Conservation (phyloP, 64 coral and sea anemone genomes). For the Porites lutea region DNA sequence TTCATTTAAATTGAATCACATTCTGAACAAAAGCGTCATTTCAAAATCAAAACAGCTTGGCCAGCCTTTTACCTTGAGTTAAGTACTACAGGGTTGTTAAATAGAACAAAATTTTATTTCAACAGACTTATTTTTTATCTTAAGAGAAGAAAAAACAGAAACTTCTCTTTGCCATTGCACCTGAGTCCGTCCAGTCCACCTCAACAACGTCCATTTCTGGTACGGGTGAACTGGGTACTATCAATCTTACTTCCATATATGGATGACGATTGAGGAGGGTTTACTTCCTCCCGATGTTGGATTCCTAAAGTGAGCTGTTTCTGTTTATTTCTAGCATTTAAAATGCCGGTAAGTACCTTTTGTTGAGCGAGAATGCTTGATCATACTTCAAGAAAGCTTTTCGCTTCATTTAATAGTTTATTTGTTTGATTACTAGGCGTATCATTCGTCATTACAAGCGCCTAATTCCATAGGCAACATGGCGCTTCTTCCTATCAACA, state of each 20-base stretch:
- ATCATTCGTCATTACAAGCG: slow-evolving; percentile 93
- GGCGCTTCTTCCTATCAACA: slow-evolving; percentile 96
- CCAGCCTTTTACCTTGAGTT: no score
- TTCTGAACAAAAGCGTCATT: no score
- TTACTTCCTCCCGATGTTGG: slow-evolving; percentile 68
- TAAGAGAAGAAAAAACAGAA: no score
- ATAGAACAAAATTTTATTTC: no score
- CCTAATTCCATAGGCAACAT: slow-evolving; percentile 90
- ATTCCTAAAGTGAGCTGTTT: slow-evolving; percentile 12
- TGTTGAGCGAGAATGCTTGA: background rate
- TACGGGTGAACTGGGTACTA: slow-evolving; percentile 4
- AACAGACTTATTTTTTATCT: no score
- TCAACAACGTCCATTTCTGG: background rate
- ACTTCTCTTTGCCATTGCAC: no score
- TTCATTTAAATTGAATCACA: no score
- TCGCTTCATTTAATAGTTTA: background rate
- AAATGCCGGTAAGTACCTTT: slow-evolving; percentile 89
- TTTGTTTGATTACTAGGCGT: slow-evolving; percentile 80
- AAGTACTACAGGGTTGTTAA: no score
- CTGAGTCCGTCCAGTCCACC: background rate
- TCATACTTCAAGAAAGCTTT: background rate
- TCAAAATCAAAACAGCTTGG: no score
- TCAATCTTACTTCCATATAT: slow-evolving; percentile 36
- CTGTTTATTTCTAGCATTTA: slow-evolving; percentile 58
- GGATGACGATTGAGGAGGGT: slow-evolving; percentile 47